These are phyloP conservation scores for Engystomops pustulosus DNA, from an alignment of 2,113 vertebrate genomes.

Conservation along the genomic window DNA sequence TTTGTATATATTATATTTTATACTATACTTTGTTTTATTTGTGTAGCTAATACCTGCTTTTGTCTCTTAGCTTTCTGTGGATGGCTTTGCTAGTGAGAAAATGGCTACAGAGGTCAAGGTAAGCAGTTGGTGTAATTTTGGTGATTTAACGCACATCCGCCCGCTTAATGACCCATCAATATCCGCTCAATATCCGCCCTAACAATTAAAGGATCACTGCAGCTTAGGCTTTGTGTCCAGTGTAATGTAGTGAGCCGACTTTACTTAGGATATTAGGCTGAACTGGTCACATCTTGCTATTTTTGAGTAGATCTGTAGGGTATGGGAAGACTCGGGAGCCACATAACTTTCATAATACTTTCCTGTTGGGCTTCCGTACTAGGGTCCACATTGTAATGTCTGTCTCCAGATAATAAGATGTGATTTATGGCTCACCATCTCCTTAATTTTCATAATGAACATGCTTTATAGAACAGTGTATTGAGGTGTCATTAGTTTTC, in stretches of 20 bases:
- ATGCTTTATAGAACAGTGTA: too few species aligned
- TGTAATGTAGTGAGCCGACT: too few species aligned
- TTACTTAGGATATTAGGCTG: too few species aligned
- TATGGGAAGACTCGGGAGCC: background rate
- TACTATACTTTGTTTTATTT: background rate
- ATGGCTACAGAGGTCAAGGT: conserved; percentile 98
- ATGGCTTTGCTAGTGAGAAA: conserved; percentile 96
- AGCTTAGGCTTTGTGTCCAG: too few species aligned
- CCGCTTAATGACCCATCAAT: too few species aligned
- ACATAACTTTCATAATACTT: background rate
- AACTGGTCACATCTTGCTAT: background rate
- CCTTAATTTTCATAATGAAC: too few species aligned
- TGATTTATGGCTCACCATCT: too few species aligned
- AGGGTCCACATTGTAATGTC: too few species aligned
- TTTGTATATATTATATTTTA: background rate
- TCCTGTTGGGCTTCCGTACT: background rate
- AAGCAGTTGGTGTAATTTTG: conserved; percentile 62
- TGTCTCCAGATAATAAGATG: too few species aligned
- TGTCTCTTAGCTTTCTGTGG: conserved; percentile 85
- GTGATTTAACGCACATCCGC: background rate
- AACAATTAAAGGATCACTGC: too few species aligned
- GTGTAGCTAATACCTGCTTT: conserved; percentile 28
- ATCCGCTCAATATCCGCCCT: too few species aligned
- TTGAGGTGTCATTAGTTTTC: too few species aligned
- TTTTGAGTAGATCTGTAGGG: background rate